Evolutionary conservation across 2,797 vertebrate species (phyloP), one percentile per base, ranked within the genome.

Genomic region (Anas bahamensis): DNA sequence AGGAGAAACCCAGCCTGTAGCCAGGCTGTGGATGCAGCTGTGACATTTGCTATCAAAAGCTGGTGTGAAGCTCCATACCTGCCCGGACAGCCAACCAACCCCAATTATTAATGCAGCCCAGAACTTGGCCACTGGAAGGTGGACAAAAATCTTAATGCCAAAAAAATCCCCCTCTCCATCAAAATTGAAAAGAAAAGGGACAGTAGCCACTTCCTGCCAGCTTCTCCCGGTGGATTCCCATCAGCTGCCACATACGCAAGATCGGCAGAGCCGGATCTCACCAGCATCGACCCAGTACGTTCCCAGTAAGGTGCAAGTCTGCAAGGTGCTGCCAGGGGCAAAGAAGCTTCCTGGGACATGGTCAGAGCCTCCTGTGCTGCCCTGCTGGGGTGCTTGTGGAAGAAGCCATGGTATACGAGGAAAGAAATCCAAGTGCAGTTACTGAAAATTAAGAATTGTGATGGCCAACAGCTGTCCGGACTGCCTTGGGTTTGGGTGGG

Each of bases 81-180:
- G 66, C 60, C 46, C 2, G 2, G 59, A 80, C 69, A 92, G 69
- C n/a, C 63, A 85, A 78, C 50, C 23, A 80, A 76, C 28, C 56
- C 55, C 59, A 72, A 35, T 19, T 59, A 90, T 86, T 90, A 95
- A 96, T 93, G 86, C 83, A 92, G 76, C 73, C 94, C 91, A 68
- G 59, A 90, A 92, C 86, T 90, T 93, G 87, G 92, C 93, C 95
- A 90, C 87, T 86, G 87, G 73, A 88, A 92, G 71, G 71, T 92
- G 68, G 84, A 89, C 77, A 85, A 90, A 91, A 92, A 92, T 76
- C 65, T 37, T 74, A 96, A 95, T 95, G 84, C 83, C 93, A 93
- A 78, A 96, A 92, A 93, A 50, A 75, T 86, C 79, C 71, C 90
- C 69, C 44, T 77, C 37, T 90, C 56, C 63, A n/a, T 94, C 77